These are phyloP conservation scores for Hydropsyche betteni DNA, from an alignment of 2,888 invertebrate genomes.

Conservation along the genomic window DNA sequence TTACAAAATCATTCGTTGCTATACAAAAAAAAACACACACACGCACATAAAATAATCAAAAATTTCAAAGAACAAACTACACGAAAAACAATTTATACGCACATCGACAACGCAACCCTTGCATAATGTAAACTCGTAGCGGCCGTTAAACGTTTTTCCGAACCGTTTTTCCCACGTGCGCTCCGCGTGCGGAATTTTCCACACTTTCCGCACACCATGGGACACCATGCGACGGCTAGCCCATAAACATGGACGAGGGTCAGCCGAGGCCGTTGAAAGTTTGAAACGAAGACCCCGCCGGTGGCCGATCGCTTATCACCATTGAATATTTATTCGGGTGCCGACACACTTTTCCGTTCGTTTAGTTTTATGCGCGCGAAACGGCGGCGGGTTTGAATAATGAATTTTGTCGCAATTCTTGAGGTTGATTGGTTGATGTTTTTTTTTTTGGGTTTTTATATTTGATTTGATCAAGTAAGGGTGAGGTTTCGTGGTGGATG, in stretches of 20 bases:
- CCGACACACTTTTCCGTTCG: background rate
- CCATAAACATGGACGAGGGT: constrained; percentile 28
- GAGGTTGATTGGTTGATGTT: background rate
- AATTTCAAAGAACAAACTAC: too few relatives aligned
- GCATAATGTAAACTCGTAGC: background rate
- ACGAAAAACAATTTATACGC: too few relatives aligned
- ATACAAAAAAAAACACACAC: too few relatives aligned
- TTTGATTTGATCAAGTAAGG: too few relatives aligned
- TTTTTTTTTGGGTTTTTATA: too few relatives aligned
- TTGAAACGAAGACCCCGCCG: constrained; percentile 8
- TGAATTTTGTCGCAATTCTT: background rate
- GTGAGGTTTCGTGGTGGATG: too few relatives aligned
- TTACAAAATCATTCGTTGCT: too few relatives aligned
- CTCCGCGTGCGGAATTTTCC: background rate
- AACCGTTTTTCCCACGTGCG: constrained; percentile 9
- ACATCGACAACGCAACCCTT: background rate
- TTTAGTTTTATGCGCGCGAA: too few relatives aligned
- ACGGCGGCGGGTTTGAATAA: background rate
- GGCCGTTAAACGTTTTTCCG: constrained; percentile 24
- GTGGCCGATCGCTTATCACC: constrained; percentile 8
- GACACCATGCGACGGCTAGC: background rate
- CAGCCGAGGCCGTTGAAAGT: constrained; percentile 12
- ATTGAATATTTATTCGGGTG: constrained; percentile 8
- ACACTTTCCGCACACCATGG: background rate
- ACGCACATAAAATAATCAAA: too few relatives aligned